These are phyloP conservation scores for Sternotherus odoratus DNA, from an alignment of 2,797 vertebrate genomes.

Conservation along the genomic window DNA sequence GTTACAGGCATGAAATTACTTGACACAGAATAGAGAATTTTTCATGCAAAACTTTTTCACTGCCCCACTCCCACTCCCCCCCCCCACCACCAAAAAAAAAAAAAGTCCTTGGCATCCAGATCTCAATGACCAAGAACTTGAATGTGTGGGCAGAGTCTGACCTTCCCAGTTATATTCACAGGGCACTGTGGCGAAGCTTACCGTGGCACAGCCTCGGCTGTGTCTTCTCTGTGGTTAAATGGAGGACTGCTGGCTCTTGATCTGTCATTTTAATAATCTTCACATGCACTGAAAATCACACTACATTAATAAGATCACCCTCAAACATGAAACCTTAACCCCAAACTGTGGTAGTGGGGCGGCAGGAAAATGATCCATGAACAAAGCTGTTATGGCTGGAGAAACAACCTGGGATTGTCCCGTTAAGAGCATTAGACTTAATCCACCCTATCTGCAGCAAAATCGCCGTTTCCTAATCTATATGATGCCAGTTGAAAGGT, in stretches of 20 bases:
- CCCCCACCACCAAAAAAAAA: too few species aligned
- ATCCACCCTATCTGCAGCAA: background rate
- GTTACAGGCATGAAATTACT: background rate
- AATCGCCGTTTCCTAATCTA: background rate
- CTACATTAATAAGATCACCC: background rate
- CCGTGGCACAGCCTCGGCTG: background rate
- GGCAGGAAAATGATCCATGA: background rate
- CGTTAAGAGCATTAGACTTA: background rate
- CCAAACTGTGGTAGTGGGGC: background rate
- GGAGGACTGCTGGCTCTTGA: background rate
- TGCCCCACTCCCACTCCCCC: too few species aligned
- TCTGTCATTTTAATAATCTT: background rate
- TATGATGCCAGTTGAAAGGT: background rate
- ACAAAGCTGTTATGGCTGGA: background rate
- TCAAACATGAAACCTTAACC: background rate
- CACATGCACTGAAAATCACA: background rate
- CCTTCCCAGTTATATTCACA: background rate
- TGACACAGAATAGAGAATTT: slow-evolving; percentile 4
- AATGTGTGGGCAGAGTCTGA: background rate
- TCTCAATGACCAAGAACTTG: background rate
- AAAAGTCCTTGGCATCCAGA: slow-evolving; percentile 10
- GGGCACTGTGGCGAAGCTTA: background rate
- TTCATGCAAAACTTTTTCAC: background rate
- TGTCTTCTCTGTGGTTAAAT: background rate
- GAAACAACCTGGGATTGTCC: accelerated